Evolutionary conservation across 1,140 invertebrate genomes (phyloP), one percentile per base, ranked within the genome.

Genomic region (Orius insidiosus): DNA sequence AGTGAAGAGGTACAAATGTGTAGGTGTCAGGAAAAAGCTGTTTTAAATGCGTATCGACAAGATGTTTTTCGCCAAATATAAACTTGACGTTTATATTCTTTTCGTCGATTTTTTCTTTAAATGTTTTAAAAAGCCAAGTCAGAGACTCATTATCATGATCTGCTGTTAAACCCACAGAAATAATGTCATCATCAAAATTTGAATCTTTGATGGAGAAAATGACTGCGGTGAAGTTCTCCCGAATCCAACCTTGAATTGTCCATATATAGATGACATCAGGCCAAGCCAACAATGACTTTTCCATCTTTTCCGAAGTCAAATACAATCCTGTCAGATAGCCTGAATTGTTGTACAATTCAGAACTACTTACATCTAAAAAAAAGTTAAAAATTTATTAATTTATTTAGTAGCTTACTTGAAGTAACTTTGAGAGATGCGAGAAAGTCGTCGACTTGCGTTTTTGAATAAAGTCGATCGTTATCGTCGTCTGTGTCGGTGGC

Each of bases 111-210:
- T 18, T 24, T 43, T 30, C 18, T 43, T 30, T n/a, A 16, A 43
- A 43, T 18, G 41, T 43, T 32, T 31, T 18, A 10, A 43, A 15
- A 31, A 43, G 6, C 41, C 41, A 43, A n/a, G 2, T 43, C 5
- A 43, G 41, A 2, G 41, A 18, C 4, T 43, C 41, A 11, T 43
- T 43, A 15, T 43, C 41, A n/a, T 43, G 16, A 30, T 43, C 41
- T 18, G 18, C 31, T 3, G 31, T 5, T 6, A 43, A n/a, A n/a
- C 41, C 41, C 5, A 43, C 4, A 2, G 18, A 18, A 7, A 43
- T 30, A 2, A 43, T 30, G 24, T 43, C 41, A n/a, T 16, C 31
- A 10, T 30, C 31, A 5, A 18, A 18, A n/a, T 31, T 43, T 2
- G 41, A 43, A 15, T 43, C 41, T 31, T 43, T 43, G 19, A 43